Evolutionary conservation across 2,888 invertebrate species (phyloP).

Genomic region (Sacculina carcini): DNA sequence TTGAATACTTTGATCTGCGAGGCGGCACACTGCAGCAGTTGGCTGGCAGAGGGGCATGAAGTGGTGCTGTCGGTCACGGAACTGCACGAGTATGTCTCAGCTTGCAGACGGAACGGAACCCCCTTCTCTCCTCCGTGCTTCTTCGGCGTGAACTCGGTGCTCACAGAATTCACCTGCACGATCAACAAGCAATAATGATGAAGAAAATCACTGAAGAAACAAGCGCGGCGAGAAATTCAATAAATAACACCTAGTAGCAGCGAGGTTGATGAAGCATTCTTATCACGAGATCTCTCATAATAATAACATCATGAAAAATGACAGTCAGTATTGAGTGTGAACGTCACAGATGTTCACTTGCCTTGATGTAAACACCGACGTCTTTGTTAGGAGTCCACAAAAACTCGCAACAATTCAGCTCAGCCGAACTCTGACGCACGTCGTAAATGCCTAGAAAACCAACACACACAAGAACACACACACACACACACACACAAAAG

Average conservation of each 20-base stretch:
- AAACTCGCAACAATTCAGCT: conserved; percentile 57
- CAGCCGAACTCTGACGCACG: conserved; percentile 39
- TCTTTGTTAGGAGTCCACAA: conserved; percentile 91
- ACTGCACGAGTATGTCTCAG: conserved; percentile 51
- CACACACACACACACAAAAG: no score
- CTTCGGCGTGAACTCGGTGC: conserved; percentile 90
- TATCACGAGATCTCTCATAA: no score
- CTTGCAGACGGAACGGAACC: conserved; percentile 81
- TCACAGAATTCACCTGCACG: conserved; percentile 65
- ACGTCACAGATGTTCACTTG: conserved; percentile 19
- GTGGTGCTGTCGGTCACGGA: conserved; percentile 23
- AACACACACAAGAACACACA: no score
- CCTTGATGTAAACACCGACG: conserved; percentile 80
- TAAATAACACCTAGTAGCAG: no score
- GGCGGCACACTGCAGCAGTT: conserved; percentile 68
- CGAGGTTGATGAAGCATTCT: no score
- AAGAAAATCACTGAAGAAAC: not conserved
- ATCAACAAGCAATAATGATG: not conserved
- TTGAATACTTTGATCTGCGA: conserved; percentile 76
- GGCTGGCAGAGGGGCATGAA: no score
- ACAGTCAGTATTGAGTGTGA: conserved; percentile 1
- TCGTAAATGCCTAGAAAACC: conserved; percentile 31
- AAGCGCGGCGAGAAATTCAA: not conserved
- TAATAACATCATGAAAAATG: not conserved
- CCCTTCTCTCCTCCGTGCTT: conserved; percentile 97